These are phyloP conservation scores for Acomys russatus DNA, from an alignment of 2,797 vertebrate genomes.

Conservation along the genomic window DNA sequence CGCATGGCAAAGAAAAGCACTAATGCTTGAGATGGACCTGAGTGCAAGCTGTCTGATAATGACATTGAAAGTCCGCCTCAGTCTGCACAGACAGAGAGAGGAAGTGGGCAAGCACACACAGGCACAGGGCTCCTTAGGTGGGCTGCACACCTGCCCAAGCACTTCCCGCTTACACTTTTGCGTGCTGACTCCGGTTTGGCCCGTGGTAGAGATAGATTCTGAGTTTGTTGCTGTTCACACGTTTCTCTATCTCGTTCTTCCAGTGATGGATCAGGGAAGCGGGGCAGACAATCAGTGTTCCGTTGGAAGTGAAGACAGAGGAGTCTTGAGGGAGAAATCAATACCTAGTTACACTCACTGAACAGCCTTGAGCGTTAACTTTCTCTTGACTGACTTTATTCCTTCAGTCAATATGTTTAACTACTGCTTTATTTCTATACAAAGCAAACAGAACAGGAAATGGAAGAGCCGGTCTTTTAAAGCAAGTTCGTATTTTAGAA, in stretches of 20 bases:
- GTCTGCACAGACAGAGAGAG: not conserved
- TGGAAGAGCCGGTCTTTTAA: conserved; percentile 26
- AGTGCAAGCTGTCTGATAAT: not conserved
- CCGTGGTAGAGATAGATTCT: conserved; percentile 96
- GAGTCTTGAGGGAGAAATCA: conserved; percentile 88
- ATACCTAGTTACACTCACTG: conserved; percentile 32
- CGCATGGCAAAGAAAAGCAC: not conserved
- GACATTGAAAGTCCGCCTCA: not conserved
- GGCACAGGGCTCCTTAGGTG: not conserved
- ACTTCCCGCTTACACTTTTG: conserved; percentile 89
- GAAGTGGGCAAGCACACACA: not conserved
- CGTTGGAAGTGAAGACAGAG: conserved; percentile 87
- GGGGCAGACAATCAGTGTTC: conserved; percentile 96
- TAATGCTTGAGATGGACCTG: not conserved
- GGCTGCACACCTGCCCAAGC: rapidly evolving
- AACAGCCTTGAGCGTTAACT: conserved; percentile 7
- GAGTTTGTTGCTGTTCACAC: conserved; percentile 88
- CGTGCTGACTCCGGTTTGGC: conserved; percentile 90
- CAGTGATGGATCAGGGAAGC: conserved; percentile 98
- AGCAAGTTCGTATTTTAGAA: conserved; percentile 33
- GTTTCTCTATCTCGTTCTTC: conserved; percentile 95
- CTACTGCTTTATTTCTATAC: conserved; percentile 8
- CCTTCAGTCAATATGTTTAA: conserved; percentile 26
- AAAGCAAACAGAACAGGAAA: not conserved
- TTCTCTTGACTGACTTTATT: conserved; percentile 26